Evolutionary conservation across 2,888 invertebrate genomes (phyloP).

Genomic region (Mimas tiliae): DNA sequence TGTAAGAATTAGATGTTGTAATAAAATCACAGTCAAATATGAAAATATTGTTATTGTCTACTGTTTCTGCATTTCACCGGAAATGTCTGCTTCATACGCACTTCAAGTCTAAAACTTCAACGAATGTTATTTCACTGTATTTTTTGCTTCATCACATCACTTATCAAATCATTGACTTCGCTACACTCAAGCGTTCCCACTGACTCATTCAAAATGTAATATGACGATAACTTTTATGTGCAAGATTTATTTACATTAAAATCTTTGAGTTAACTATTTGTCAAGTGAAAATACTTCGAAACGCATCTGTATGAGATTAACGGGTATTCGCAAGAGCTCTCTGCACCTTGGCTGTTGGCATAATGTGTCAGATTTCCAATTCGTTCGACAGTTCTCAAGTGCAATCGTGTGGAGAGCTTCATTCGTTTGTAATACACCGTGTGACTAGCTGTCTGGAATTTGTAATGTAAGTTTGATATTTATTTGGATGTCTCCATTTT

Average conservation of each 20-base stretch:
- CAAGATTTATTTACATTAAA: slow-evolving; percentile 11
- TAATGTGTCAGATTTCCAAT: slow-evolving; percentile 26
- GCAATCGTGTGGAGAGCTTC: slow-evolving; percentile 19
- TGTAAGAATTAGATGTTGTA: no score
- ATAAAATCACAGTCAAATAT: no score
- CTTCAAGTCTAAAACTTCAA: no score
- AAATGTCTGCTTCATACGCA: background rate
- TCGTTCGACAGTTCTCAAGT: slow-evolving; percentile 27
- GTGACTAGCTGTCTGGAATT: slow-evolving; percentile 16
- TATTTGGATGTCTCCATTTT: background rate
- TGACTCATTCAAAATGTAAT: slow-evolving; percentile 9
- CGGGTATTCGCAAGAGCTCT: slow-evolving; percentile 66
- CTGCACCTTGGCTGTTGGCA: slow-evolving; percentile 21
- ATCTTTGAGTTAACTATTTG: slow-evolving; percentile 1
- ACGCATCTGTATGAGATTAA: slow-evolving; percentile 52
- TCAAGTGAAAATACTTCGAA: slow-evolving; percentile 34
- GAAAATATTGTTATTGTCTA: no score
- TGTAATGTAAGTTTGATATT: slow-evolving; percentile 5
- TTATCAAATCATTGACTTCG: slow-evolving; percentile 12
- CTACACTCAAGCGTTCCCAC: slow-evolving; percentile 8
- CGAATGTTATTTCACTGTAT: background rate
- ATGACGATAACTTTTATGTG: background rate
- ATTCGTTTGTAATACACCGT: slow-evolving; percentile 10
- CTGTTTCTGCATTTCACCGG: no score
- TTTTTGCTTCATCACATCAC: background rate